Evolutionary conservation across 2,113 vertebrate species (phyloP).

Genomic region (Carassius gibelio): DNA sequence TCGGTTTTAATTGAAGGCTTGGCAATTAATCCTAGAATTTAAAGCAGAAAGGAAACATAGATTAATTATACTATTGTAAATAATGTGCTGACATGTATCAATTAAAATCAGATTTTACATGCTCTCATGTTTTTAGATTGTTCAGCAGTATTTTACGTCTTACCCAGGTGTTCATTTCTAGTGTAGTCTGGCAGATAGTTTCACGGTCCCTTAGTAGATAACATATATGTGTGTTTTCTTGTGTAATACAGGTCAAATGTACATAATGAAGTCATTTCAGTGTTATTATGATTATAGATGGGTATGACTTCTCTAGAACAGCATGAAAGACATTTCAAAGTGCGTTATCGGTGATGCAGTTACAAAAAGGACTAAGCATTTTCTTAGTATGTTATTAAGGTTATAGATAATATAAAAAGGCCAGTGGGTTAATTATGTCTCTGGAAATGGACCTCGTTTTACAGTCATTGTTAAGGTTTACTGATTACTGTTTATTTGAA

Average conservation of each 20-base stretch:
- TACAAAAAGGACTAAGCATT: slow-evolving; percentile 57
- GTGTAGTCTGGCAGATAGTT: neutral
- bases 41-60: neutral
- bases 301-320: neutral
- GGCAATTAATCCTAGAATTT: neutral
- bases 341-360: neutral
- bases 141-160: neutral
- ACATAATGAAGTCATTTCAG: neutral
- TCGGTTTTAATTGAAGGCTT: too few species aligned
- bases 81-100: neutral
- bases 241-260: neutral
- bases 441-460: neutral
- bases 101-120: neutral
- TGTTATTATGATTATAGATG: neutral
- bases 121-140: neutral
- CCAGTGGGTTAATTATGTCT: neutral
- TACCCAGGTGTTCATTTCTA: neutral
- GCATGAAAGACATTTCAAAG: neutral
- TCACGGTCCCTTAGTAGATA: slow-evolving; percentile 2
- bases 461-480: neutral
- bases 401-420: slow-evolving; percentile 46
- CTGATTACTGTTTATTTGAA: too few species aligned
- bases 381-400: neutral
- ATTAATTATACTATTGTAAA: neutral
- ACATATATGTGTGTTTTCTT: neutral